Evolutionary conservation across 2,797 vertebrate genomes (phyloP).

Genomic region (Agapornis canus): DNA sequence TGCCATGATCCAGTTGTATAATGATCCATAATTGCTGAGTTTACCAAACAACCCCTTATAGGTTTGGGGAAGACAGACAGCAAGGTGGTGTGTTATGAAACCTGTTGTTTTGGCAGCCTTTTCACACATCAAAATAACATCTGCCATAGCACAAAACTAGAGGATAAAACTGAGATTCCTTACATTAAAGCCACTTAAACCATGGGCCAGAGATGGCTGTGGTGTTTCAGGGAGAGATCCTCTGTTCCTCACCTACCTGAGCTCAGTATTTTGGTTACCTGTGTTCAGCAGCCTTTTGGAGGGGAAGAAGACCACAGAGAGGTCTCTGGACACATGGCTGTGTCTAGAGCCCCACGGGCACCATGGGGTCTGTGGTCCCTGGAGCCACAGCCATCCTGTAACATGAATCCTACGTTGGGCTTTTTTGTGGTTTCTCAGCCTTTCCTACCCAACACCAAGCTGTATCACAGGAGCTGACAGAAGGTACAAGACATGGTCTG

Average conservation of each 20-base stretch:
- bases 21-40: too few species aligned
- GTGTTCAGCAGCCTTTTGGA: accelerated
- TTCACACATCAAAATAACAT: background rate
- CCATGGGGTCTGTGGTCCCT: accelerated
- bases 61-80: background rate
- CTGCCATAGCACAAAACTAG: background rate
- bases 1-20: background rate
- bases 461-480: background rate
- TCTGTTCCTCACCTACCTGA: background rate
- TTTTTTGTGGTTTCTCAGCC: background rate
- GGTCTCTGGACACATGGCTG: background rate
- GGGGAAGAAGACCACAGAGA: background rate
- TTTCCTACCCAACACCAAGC: background rate
- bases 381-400: accelerated
- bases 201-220: background rate
- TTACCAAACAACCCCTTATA: background rate
- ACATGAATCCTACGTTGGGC: background rate
- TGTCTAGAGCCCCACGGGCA: background rate
- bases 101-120: background rate
- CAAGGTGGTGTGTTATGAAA: background rate
- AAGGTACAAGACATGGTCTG: accelerated
- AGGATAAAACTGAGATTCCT: background rate
- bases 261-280: background rate
- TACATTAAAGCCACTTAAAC: background rate
- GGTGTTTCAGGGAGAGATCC: background rate